phyloP scores from a whole-genome alignment of 2,113 vertebrate species.

The Caranx ignobilis region DNA sequence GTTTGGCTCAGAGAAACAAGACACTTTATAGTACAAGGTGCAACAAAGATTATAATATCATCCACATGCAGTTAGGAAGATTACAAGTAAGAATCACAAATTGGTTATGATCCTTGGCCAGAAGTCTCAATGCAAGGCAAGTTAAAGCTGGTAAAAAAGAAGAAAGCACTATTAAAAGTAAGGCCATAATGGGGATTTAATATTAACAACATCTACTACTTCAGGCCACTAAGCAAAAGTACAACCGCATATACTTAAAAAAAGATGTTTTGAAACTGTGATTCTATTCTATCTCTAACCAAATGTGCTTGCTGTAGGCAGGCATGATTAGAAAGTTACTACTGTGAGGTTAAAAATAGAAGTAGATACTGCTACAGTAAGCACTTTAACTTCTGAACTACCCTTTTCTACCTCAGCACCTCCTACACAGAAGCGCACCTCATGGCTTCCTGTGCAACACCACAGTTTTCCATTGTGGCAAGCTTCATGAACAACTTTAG shows the following conservation, averaged over 20 bases:
- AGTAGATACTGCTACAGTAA: slow-evolving; percentile 66
- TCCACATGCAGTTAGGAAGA: not conserved
- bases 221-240: not conserved
- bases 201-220: not conserved
- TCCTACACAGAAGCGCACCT: slow-evolving; percentile 75
- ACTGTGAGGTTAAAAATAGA: slow-evolving; percentile 77
- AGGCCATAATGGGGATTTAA: not conserved
- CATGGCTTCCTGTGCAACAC: slow-evolving; percentile 79
- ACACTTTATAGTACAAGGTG: not conserved
- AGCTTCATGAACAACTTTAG: slow-evolving; percentile 31
- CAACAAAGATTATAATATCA: not conserved
- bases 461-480: slow-evolving; percentile 81
- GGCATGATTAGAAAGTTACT: slow-evolving; percentile 66
- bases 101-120: not conserved
- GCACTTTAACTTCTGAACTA: slow-evolving; percentile 71
- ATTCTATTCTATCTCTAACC: slow-evolving; percentile 33
- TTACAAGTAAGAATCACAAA: not conserved
- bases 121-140: not conserved
- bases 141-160: not conserved
- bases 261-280: slow-evolving; percentile 27
- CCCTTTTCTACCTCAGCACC: slow-evolving; percentile 68
- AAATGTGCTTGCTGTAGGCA: slow-evolving; percentile 40
- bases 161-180: not conserved
- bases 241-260: not conserved
- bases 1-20: not conserved